Evolutionary conservation across 2,113 vertebrate genomes (phyloP), one percentile per base, ranked within the genome.

Genomic region (Dolichotis patagonum): DNA sequence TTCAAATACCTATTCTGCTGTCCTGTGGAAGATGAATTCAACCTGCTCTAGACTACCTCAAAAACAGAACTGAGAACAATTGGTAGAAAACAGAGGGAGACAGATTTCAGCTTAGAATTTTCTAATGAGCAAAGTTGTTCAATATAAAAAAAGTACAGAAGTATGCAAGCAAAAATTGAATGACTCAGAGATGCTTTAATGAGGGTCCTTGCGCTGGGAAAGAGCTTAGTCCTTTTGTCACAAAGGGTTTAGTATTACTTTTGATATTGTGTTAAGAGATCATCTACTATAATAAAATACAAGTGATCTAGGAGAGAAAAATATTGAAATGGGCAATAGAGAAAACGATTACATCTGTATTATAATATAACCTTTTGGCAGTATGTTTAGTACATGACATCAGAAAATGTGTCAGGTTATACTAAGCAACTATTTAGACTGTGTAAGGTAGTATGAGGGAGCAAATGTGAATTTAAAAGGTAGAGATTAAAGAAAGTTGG

Each of bases 41-140:
- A 56, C 5, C 19, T 65, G 30, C 35, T 96, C 49, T 93, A 49
- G 85, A 52, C 58, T 30, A 73, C 20, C 46, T 91, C 69, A 65
- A 52, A 85, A 43, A 73, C 54, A 93, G 71, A 81, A 88, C 43
- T 17, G 60, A 78, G 35, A 56, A 69, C 30, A 65, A 5, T 2
- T 7, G 10, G 10, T 49, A 69, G 80, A 95, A 56, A 30, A 78
- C 65, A 89, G 85, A 88, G 60, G 65, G 4, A 91, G 86, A 77
- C 32, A 32, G 32, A 69, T 62, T 95, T 95, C 49, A 90, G 30
- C 43, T 80, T 90, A 56, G 84, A 95, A 46, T 89, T 83, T 93
- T 84, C 62, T 63, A 89, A 82, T 20, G 83, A 85, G 26, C 58
- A 28, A 84, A 62, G 28, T 85, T 81, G 82, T 67, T 90, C 28